Conservation (phyloP, 2,113 vertebrate species). For the Sigmodon hispidus region DNA sequence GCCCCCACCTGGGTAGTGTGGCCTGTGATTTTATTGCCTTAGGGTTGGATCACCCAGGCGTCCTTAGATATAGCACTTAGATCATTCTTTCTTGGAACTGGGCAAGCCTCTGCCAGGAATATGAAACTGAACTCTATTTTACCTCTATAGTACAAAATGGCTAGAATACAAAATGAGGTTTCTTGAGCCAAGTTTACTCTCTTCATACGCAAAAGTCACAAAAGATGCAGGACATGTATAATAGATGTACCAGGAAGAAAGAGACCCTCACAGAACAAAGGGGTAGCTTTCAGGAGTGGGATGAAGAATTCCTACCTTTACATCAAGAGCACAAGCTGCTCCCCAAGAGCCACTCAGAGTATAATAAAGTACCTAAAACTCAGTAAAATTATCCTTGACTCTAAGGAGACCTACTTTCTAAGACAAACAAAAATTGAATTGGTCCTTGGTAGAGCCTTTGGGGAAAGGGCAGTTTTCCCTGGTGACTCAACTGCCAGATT, state of each 20-base stretch:
- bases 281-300: not conserved
- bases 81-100: too few species aligned
- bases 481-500: not conserved
- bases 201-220: not conserved
- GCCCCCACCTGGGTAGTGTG: too few species aligned
- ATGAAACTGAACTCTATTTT: too few species aligned
- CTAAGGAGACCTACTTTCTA: not conserved
- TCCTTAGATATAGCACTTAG: too few species aligned
- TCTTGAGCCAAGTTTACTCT: too few species aligned
- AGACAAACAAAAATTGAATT: not conserved
- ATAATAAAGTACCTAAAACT: not conserved
- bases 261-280: not conserved
- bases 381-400: not conserved
- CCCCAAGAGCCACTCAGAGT: not conserved
- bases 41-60: too few species aligned
- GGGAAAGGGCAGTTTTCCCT: not conserved
- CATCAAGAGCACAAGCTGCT: not conserved
- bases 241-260: not conserved
- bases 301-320: not conserved
- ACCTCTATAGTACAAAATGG: too few species aligned
- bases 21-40: too few species aligned
- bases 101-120: too few species aligned
- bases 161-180: too few species aligned
- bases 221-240: too few species aligned
- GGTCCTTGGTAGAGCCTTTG: not conserved